Evolutionary conservation across 1,140 invertebrate genomes (phyloP).

Genomic region (Trachymyrmex septentrionalis): DNA sequence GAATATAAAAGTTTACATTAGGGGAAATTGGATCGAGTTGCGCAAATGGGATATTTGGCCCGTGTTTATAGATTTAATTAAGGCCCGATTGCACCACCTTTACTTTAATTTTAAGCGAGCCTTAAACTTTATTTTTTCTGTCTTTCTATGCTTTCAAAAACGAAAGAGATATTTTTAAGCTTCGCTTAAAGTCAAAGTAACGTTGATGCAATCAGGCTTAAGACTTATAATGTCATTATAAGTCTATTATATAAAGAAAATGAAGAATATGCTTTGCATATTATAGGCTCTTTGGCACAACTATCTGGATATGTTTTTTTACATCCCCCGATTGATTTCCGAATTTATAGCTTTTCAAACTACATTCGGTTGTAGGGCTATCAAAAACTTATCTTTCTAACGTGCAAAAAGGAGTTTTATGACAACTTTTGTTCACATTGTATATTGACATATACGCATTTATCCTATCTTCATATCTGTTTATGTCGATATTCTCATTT

Average conservation of each 20-base stretch:
- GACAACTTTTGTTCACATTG: not conserved
- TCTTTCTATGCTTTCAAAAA: too few species aligned
- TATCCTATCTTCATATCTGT: not conserved
- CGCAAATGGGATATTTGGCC: conserved; percentile 2
- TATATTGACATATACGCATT: conserved; percentile 13
- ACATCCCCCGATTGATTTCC: conserved; percentile 2
- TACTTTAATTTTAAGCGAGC: too few species aligned
- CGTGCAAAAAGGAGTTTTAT: not conserved
- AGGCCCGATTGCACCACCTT: not conserved
- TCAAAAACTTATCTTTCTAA: conserved; percentile 18
- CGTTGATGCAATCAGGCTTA: too few species aligned
- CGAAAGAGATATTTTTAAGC: too few species aligned
- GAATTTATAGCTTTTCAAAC: not conserved
- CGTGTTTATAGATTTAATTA: not conserved
- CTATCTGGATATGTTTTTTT: not conserved
- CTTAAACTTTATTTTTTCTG: too few species aligned
- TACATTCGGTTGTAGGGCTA: not conserved
- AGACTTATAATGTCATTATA: not conserved
- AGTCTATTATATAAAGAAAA: conserved; percentile 4
- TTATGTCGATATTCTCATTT: conserved; percentile 8
- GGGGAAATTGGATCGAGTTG: conserved; percentile 22
- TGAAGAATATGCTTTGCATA: not conserved
- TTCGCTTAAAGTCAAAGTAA: too few species aligned
- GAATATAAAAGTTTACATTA: conserved; percentile 36
- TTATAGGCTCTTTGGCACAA: conserved; percentile 8